Evolutionary conservation across 2,888 invertebrate species (phyloP), one percentile per base, ranked within the genome.

Genomic region (Brachylomia viminalis): DNA sequence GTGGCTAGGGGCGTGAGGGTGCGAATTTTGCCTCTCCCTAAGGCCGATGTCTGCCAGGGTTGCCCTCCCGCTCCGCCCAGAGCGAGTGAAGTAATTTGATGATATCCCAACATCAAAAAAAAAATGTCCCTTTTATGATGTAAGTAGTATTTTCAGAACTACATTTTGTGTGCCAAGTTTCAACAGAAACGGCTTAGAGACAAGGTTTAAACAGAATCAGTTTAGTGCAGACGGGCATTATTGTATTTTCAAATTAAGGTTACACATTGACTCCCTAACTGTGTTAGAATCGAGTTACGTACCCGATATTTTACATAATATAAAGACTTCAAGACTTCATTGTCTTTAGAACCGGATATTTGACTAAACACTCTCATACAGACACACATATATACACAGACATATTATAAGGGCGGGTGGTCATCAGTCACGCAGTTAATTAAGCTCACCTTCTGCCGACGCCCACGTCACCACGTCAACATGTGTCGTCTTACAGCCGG

Each of bases 391-490:
- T 64, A 52, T 73, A 80, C 78, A 82, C 70, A 84, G 89, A 89
- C 76, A 82, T 75, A 86, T 85, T 71, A 86, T 84, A 75, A 70
- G 61, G 59, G 56, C 68, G 77, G 69, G 30, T 45, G 67, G 77
- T 67, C 85, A 87, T 90, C 86, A 70, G 72, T 90, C 90, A 86
- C 78, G 38, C 20, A 77, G 74, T 83, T 88, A 90, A 90, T 90
- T 89, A 89, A 86, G 79, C 87, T 67, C 71, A 75, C 80, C 76
- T 80, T 68, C 70, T 68, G 69, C 72, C 65, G 64, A 62, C 83
- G 30, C 52, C 52, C 74, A 13, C 70, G 70, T 69, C n/a, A 11
- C 4, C 52, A 52, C 52, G 15, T 30, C 84, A 74, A 65, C 64
- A 68, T 76, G 87, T 80, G 83, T 86, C 78, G 84, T 76, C 71